Evolutionary conservation across 2,113 vertebrate genomes (phyloP).

Genomic region (Corythaeola cristata): DNA sequence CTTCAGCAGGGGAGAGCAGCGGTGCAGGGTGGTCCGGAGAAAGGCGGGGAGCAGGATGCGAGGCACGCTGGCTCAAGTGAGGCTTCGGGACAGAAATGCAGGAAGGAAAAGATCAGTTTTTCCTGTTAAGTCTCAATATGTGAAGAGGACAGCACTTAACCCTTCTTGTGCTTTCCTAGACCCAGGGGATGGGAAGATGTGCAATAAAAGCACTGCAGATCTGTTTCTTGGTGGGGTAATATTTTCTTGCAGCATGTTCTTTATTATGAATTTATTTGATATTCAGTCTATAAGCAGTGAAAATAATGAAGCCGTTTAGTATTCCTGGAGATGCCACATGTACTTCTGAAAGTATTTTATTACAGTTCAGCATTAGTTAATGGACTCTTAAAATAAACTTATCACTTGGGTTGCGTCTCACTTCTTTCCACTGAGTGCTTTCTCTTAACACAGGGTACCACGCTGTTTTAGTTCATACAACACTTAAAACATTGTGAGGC

Average conservation of each 20-base stretch:
- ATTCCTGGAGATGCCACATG: background rate
- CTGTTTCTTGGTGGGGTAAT: background rate
- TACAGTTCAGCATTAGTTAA: slow-evolving; percentile 17
- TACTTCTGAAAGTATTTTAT: slow-evolving; percentile 3
- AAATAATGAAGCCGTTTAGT: slow-evolving; percentile 30
- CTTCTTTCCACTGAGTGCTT: slow-evolving; percentile 13
- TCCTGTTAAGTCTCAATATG: background rate
- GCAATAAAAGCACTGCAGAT: background rate
- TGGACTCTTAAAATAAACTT: background rate
- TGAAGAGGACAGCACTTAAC: background rate
- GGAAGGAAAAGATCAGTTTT: background rate
- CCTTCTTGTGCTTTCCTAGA: background rate
- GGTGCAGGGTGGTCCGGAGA: rapidly evolving
- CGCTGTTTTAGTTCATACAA: background rate
- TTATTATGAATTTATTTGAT: background rate
- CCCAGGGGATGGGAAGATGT: background rate
- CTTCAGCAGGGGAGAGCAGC: rapidly evolving
- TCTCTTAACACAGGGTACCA: background rate
- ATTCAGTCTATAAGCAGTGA: background rate
- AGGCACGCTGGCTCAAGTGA: background rate
- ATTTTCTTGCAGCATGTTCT: background rate
- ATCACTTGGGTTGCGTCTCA: background rate
- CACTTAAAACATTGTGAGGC: background rate
- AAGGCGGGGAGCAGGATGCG: background rate
- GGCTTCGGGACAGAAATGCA: background rate